phyloP scores from a whole-genome alignment of 2,888 invertebrate genomes.

The Formica aserva region DNA sequence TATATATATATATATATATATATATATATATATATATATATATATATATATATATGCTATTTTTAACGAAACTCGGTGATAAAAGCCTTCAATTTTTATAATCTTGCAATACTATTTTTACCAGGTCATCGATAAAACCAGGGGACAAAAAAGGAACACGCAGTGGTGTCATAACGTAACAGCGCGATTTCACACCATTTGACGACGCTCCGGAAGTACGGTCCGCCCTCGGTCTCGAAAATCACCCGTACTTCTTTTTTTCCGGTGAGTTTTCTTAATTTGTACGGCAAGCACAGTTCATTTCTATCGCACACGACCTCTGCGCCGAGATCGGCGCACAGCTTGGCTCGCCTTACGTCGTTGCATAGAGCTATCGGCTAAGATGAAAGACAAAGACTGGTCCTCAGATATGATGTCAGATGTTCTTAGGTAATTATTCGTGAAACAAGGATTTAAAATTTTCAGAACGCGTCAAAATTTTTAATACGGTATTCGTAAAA shows the following conservation, averaged over 20 bases:
- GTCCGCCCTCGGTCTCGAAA: slow-evolving; percentile 50
- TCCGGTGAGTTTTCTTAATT: slow-evolving; percentile 30
- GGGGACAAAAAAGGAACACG: not conserved
- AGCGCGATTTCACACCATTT: slow-evolving; percentile 41
- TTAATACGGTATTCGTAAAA: not conserved
- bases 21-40: no score
- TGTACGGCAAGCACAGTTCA: not conserved
- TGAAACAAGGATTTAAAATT: not conserved
- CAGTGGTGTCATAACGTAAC: not conserved
- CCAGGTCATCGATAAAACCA: not conserved
- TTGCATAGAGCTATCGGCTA: slow-evolving; percentile 49
- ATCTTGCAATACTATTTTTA: not conserved
- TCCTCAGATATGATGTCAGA: not conserved
- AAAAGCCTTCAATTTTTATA: not conserved
- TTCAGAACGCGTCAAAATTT: not conserved
- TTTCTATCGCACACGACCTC: slow-evolving; percentile 4
- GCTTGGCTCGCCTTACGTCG: slow-evolving; percentile 11
- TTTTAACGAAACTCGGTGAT: not conserved
- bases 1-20: not conserved
- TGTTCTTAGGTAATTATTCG: not conserved
- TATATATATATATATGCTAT: not conserved
- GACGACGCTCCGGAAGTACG: not conserved
- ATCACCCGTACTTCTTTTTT: slow-evolving; percentile 43
- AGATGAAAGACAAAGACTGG: not conserved
- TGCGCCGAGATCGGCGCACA: slow-evolving; percentile 48